A percentile compares a stretch with the other conserved stretches of the same genome.
Evolutionary conservation across 2,888 invertebrate species (phyloP).

Genomic region (Dicroscelio sp.): DNA sequence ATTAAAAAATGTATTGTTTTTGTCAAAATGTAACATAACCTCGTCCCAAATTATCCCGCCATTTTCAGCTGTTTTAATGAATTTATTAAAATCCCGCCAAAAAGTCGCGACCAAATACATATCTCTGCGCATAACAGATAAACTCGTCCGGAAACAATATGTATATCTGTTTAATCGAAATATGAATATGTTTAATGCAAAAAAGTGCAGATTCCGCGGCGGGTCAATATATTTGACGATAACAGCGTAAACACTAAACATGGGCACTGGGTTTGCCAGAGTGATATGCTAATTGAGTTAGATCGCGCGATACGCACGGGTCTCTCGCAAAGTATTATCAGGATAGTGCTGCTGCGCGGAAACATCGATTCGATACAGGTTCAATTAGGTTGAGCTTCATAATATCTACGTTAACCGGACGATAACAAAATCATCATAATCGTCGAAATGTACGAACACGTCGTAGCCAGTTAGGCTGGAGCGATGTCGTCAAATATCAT

Average conservation of each 20-base stretch:
- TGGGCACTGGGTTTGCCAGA: slow-evolving; percentile 45
- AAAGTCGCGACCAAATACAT: too few relatives aligned
- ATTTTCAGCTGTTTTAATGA: too few relatives aligned
- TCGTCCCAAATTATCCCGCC: too few relatives aligned
- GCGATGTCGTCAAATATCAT: slow-evolving; percentile 67
- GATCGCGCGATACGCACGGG: slow-evolving; percentile 75
- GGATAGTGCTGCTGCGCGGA: slow-evolving; percentile 52
- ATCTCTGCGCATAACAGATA: too few relatives aligned
- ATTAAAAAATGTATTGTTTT: too few relatives aligned
- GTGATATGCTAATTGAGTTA: slow-evolving; percentile 79
- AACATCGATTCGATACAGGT: slow-evolving; percentile 78
- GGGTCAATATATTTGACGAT: slow-evolving; percentile 70
- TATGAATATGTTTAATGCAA: slow-evolving; percentile 62
- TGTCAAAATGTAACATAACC: too few relatives aligned
- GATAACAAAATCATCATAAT: slow-evolving; percentile 80
- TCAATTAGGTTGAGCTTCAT: slow-evolving; percentile 79
- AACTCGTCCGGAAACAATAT: slow-evolving; percentile 6
- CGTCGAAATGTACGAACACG: slow-evolving; percentile 65
- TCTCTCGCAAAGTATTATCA: slow-evolving; percentile 73
- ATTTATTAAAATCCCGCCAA: too few relatives aligned
- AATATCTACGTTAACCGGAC: slow-evolving; percentile 78
- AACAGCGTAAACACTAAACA: slow-evolving; percentile 61
- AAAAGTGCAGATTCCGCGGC: slow-evolving; percentile 53
- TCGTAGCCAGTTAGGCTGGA: neutral
- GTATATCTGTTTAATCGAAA: slow-evolving; percentile 37